Evolutionary conservation across 2,888 invertebrate species (phyloP).

Genomic region (Microchrysa polita): DNA sequence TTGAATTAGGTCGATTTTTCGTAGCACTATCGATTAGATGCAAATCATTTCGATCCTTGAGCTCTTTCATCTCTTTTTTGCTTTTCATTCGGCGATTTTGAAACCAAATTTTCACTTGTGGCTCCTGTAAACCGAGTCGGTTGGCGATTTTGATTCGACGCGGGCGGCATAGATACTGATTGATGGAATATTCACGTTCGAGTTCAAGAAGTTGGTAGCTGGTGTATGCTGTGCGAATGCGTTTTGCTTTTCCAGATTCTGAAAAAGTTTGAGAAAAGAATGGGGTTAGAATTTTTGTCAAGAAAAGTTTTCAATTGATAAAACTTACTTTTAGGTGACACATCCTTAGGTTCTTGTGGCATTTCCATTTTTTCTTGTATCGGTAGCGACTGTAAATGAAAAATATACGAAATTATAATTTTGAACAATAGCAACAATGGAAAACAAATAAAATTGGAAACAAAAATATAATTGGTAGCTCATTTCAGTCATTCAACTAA

Average conservation of each 20-base stretch:
- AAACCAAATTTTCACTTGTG: conserved; percentile 89
- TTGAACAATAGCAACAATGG: neutral
- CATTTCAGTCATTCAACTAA: too few species aligned
- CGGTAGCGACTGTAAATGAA: neutral
- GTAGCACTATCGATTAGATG: neutral
- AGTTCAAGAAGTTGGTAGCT: conserved; percentile 94
- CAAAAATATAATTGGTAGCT: too few species aligned
- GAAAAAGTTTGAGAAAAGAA: neutral
- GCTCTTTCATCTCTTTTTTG: conserved; percentile 71
- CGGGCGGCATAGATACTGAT: conserved; percentile 90
- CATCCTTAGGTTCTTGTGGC: neutral
- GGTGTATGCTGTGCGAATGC: conserved; percentile 94
- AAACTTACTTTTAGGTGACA: conserved; percentile 8
- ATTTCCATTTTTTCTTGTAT: neutral
- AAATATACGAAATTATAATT: neutral
- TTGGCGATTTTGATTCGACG: conserved; percentile 96
- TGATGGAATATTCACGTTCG: conserved; percentile 96
- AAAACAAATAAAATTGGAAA: too few species aligned
- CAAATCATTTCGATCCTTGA: too few species aligned
- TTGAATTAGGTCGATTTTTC: conserved; percentile 41
- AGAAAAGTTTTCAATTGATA: neutral
- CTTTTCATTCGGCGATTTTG: conserved; percentile 84
- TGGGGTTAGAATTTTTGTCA: neutral
- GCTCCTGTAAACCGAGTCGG: conserved; percentile 85
- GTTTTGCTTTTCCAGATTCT: conserved; percentile 54